These are phyloP conservation scores for Diadumene lineata DNA, from an alignment of 92 coral and sea anemone species.

Conservation along the genomic window DNA sequence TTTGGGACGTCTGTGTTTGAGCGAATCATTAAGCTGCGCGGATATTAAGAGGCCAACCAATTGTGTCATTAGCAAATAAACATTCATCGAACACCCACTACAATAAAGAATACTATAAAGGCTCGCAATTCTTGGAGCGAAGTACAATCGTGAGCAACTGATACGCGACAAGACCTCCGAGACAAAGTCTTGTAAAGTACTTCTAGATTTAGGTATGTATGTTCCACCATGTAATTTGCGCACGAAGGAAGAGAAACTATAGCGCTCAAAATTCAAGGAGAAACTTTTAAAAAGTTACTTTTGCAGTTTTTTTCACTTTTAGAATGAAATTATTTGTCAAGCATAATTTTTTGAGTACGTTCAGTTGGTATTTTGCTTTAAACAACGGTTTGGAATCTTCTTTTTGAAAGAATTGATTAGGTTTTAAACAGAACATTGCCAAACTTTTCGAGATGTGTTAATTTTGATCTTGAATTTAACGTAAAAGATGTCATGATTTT, in stretches of 20 bases:
- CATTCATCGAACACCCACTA: constrained; percentile 27
- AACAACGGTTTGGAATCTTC: too few species aligned
- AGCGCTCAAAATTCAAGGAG: neutral
- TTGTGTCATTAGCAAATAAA: constrained; percentile 34
- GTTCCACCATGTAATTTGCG: neutral
- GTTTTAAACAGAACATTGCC: too few species aligned
- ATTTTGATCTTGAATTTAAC: too few species aligned
- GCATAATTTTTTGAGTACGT: too few species aligned
- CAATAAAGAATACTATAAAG: constrained; percentile 9
- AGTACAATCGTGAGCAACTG: neutral
- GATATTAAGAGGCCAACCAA: constrained; percentile 26
- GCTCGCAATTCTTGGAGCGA: neutral
- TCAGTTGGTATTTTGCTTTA: too few species aligned
- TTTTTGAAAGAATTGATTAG: too few species aligned
- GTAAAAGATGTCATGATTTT: too few species aligned
- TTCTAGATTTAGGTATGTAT: neutral
- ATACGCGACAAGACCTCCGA: neutral
- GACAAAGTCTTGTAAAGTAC: neutral
- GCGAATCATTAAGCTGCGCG: constrained; percentile 12
- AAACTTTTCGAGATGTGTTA: too few species aligned
- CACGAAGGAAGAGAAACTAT: neutral
- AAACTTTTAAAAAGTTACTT: neutral
- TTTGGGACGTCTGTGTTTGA: constrained; percentile 30
- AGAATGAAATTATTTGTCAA: too few species aligned
- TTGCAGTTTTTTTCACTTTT: too few species aligned